Percentiles rank a stretch among this genome's conserved stretches.
Conservation (phyloP, 2,113 vertebrate genomes). For the Pithys albifrons region DNA sequence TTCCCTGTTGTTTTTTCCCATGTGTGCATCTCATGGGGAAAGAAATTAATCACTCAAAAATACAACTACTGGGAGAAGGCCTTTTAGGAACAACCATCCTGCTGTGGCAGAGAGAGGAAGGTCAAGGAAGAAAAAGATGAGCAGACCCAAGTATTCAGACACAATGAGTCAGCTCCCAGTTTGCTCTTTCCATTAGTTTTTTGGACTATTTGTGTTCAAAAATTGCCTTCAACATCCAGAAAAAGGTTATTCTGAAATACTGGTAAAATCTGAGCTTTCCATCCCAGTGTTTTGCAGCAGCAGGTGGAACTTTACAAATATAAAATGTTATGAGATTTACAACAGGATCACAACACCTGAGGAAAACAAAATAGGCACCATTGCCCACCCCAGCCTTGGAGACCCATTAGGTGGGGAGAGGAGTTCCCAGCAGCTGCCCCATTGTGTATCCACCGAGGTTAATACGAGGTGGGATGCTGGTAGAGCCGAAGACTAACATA, state of each 20-base stretch:
- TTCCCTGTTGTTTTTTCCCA: not conserved
- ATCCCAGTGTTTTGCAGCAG: not conserved
- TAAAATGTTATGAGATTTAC: fast-evolving
- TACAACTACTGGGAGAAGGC: not conserved
- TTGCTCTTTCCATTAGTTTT: not conserved
- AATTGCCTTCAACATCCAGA: not conserved
- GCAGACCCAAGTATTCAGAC: not conserved
- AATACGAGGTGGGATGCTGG: not conserved
- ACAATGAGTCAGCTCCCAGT: not conserved
- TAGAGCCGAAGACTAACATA: fast-evolving
- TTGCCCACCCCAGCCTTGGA: not conserved
- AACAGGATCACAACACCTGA: not conserved
- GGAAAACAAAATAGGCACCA: not conserved
- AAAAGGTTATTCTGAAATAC: not conserved
- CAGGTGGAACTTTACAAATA: not conserved
- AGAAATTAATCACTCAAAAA: not conserved
- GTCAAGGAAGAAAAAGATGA: not conserved
- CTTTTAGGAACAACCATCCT: not conserved
- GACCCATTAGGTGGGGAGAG: not conserved
- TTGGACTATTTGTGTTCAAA: not conserved
- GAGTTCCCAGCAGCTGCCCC: not conserved
- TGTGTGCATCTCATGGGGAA: not conserved
- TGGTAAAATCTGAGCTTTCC: not conserved
- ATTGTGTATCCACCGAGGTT: fast-evolving
- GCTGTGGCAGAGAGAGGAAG: not conserved